phyloP scores from a whole-genome alignment of 2,113 vertebrate genomes.

The Ptilonorhynchus violaceus region DNA sequence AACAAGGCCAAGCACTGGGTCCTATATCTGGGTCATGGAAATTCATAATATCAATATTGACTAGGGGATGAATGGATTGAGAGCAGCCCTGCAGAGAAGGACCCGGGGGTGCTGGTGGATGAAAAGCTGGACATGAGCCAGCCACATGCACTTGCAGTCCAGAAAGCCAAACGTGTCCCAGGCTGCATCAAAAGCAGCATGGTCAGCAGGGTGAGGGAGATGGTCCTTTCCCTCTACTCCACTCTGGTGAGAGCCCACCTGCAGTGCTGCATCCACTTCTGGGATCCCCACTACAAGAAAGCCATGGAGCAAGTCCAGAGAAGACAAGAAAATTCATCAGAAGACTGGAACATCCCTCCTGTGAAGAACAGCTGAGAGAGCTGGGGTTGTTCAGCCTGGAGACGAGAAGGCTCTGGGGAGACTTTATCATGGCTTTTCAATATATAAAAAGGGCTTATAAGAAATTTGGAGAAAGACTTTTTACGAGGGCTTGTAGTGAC shows the following conservation, averaged over 20 bases:
- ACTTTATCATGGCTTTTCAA: neutral
- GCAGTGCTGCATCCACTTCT: neutral
- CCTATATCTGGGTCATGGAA: neutral
- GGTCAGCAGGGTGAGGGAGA: accelerated
- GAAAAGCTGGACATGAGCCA: neutral
- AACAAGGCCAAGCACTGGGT: neutral
- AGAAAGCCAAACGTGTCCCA: accelerated
- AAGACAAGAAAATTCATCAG: neutral
- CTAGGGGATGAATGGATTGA: neutral
- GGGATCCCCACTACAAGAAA: neutral
- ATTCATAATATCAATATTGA: neutral
- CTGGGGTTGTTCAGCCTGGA: neutral
- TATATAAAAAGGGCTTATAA: neutral
- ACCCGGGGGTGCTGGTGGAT: neutral
- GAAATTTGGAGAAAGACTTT: neutral
- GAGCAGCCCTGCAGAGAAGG: neutral
- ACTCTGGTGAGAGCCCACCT: neutral
- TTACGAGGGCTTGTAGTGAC: neutral
- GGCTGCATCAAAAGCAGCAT: accelerated
- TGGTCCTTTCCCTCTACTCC: neutral
- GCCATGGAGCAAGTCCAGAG: neutral
- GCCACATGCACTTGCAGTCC: neutral
- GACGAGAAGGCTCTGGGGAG: neutral
- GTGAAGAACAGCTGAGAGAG: neutral
- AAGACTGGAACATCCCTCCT: neutral